Conservation (phyloP, 2,888 invertebrate genomes). For the Aradus depressus region DNA sequence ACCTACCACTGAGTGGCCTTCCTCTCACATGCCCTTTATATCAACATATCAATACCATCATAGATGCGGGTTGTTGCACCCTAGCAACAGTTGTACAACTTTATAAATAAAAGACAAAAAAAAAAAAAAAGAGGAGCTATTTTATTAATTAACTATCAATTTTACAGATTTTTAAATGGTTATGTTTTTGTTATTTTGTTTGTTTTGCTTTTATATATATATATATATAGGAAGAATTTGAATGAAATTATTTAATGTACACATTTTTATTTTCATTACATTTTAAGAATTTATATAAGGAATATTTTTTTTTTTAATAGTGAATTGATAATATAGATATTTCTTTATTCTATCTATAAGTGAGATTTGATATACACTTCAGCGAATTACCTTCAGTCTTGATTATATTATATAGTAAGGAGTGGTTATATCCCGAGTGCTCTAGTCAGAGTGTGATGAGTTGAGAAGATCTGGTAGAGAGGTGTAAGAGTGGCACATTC, state of each 20-base stretch:
- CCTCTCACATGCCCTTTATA: too few relatives aligned
- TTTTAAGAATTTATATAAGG: slow-evolving; percentile 2
- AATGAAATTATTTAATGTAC: slow-evolving; percentile 2
- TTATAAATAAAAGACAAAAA: too few relatives aligned
- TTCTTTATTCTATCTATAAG: slow-evolving; percentile 13
- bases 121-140: too few relatives aligned
- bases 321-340: slow-evolving; percentile 17
- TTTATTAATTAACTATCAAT: slow-evolving; percentile 14
- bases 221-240: slow-evolving; percentile 8
- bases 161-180: slow-evolving; percentile 12
- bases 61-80: too few relatives aligned
- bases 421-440: too few relatives aligned
- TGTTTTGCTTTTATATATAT: slow-evolving; percentile 20
- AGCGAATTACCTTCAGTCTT: slow-evolving; percentile 19
- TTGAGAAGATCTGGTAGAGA: too few relatives aligned
- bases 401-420: slow-evolving; percentile 18
- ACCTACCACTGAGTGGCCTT: too few relatives aligned
- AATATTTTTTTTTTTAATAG: slow-evolving; percentile 7
- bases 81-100: too few relatives aligned
- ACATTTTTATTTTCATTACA: slow-evolving; percentile 4
- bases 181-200: slow-evolving; percentile 18
- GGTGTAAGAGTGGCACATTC: too few relatives aligned
- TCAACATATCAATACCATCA: too few relatives aligned
- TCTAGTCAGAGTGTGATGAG: too few relatives aligned
- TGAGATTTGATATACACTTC: slow-evolving; percentile 15